A percentile compares a stretch with the other conserved stretches of the same genome.
These are phyloP conservation scores for Pseudomugil tenellus DNA, from an alignment of 2,797 vertebrate genomes.

Conservation along the genomic window DNA sequence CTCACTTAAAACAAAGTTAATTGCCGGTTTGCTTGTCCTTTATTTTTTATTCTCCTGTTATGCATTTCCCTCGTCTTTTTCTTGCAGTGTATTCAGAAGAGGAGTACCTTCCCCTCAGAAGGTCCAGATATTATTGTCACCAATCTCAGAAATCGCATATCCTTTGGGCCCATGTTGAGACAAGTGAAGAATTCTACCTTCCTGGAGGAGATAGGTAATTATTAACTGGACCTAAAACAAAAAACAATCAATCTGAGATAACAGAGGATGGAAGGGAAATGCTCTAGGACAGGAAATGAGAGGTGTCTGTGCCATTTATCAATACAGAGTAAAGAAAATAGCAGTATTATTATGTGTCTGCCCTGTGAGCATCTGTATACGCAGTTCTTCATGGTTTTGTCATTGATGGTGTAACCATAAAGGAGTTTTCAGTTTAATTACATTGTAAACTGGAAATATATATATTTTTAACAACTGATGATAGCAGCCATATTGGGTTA, in stretches of 20 bases:
- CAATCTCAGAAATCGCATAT: slow-evolving; percentile 70
- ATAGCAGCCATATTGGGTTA: background rate
- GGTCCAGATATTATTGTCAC: slow-evolving; percentile 40
- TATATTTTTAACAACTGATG: slow-evolving; percentile 1
- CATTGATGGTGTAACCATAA: background rate
- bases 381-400: slow-evolving; percentile 6
- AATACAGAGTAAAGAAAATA: slow-evolving; percentile 24
- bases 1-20: slow-evolving; percentile 41
- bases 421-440: background rate
- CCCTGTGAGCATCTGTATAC: background rate
- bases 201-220: slow-evolving; percentile 69
- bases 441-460: background rate
- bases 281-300: slow-evolving; percentile 57
- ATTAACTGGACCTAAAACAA: slow-evolving; percentile 52
- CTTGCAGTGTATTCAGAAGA: slow-evolving; percentile 59
- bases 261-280: slow-evolving; percentile 15
- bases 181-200: slow-evolving; percentile 64
- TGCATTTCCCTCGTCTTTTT: slow-evolving; percentile 33
- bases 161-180: slow-evolving; percentile 72
- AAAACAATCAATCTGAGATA: slow-evolving; percentile 59
- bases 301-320: slow-evolving; percentile 48
- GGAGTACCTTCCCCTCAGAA: slow-evolving; percentile 41
- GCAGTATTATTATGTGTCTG: slow-evolving; percentile 4
- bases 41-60: slow-evolving; percentile 38
- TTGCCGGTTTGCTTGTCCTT: slow-evolving; percentile 33